These are phyloP conservation scores for Brachypalpus laphriformis DNA, from an alignment of 2,888 invertebrate species.

Conservation along the genomic window DNA sequence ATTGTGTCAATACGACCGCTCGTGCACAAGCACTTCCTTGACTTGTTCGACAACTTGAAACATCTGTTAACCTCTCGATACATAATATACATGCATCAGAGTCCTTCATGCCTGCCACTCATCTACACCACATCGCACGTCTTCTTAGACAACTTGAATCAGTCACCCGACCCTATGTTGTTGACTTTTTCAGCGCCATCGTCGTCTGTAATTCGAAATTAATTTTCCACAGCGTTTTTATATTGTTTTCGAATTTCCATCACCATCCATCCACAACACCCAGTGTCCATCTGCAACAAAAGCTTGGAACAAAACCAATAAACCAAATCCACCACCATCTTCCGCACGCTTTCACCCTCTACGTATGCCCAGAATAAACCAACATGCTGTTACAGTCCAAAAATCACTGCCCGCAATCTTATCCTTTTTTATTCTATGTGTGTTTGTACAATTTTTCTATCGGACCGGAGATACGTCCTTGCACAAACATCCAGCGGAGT, in stretches of 20 bases:
- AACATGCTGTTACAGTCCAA: slow-evolving; percentile 67
- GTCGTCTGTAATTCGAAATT: slow-evolving; percentile 72
- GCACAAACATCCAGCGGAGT: slow-evolving; percentile 75
- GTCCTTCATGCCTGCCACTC: not conserved
- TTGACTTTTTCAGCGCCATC: slow-evolving; percentile 37
- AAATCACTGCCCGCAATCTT: slow-evolving; percentile 72
- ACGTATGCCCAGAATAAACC: slow-evolving; percentile 50
- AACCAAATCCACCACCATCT: slow-evolving; percentile 31
- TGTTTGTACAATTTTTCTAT: slow-evolving; percentile 45
- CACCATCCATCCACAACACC: slow-evolving; percentile 11
- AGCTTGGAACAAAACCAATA: slow-evolving; percentile 67
- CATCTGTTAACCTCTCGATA: slow-evolving; percentile 49
- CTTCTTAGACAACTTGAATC: slow-evolving; percentile 5
- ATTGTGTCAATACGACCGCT: slow-evolving; percentile 13
- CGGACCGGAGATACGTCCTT: slow-evolving; percentile 22
- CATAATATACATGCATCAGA: slow-evolving; percentile 14
- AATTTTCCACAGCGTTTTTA: slow-evolving; percentile 73
- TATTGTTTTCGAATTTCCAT: slow-evolving; percentile 68
- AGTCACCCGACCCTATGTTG: not conserved
- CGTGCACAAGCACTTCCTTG: not conserved
- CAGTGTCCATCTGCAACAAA: slow-evolving; percentile 55
- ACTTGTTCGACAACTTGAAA: slow-evolving; percentile 59
- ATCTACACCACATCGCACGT: not conserved
- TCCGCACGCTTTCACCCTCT: not conserved
- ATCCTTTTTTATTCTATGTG: slow-evolving; percentile 28